Conservation (phyloP, 2,797 vertebrate genomes). For the Pantherophis alleghaniensis region DNA sequence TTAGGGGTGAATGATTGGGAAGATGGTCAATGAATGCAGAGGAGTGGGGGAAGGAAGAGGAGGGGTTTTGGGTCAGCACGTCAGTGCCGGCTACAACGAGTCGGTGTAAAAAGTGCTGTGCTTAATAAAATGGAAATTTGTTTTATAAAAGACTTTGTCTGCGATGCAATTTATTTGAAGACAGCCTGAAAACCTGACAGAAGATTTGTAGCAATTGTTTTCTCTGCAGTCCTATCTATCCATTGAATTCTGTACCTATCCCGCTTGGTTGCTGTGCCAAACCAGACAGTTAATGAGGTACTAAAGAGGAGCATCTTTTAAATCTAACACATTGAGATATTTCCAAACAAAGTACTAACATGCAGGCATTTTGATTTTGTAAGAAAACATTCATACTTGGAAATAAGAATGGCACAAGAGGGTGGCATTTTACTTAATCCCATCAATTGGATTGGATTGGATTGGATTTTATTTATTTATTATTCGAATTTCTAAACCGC, state of each 20-base stretch:
- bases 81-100: too few relatives aligned
- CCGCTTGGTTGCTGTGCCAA: background rate
- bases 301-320: background rate
- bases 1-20: too few relatives aligned
- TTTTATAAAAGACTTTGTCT: too few relatives aligned
- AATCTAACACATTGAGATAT: background rate
- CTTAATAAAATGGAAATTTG: too few relatives aligned
- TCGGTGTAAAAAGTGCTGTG: too few relatives aligned
- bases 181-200: too few relatives aligned
- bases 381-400: background rate
- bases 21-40: too few relatives aligned
- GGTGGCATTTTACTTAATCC: background rate
- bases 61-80: too few relatives aligned
- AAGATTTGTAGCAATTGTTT: background rate
- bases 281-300: background rate
- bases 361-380: background rate
- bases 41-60: too few relatives aligned
- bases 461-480: background rate
- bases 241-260: accelerated
- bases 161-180: too few relatives aligned
- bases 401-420: background rate
- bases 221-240: background rate
- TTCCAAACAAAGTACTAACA: background rate
- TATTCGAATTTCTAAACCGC: too few relatives aligned
- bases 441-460: background rate